Percentiles rank a stretch among this genome's conserved stretches.
Conservation (phyloP, 2,888 invertebrate species). For the Plutella xylostella region DNA sequence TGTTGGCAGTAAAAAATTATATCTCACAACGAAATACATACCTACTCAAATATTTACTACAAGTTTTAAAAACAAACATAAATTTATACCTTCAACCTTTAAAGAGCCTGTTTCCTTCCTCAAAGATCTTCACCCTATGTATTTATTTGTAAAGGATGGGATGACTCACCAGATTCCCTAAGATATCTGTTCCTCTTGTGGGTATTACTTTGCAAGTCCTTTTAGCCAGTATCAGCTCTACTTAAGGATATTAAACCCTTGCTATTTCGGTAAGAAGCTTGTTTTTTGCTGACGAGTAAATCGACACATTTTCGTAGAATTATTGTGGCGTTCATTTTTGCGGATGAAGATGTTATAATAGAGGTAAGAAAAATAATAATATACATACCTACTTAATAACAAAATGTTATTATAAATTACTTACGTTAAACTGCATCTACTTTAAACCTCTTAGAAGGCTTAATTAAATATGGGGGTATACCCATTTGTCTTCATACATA, state of each 20-base stretch:
- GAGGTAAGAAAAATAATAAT: too few relatives aligned
- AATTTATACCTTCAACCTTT: neutral
- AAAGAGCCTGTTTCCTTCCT: neutral
- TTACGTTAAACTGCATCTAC: too few relatives aligned
- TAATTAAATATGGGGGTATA: too few relatives aligned
- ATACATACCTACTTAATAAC: too few relatives aligned
- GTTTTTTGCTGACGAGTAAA: conserved; percentile 34
- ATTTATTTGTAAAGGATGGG: conserved; percentile 64
- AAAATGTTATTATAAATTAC: too few relatives aligned
- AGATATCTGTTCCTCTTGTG: conserved; percentile 55
- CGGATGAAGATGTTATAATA: too few relatives aligned
- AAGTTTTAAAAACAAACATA: neutral
- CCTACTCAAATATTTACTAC: neutral
- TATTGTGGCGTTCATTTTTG: too few relatives aligned
- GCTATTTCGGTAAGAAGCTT: conserved; percentile 62
- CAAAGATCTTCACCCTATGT: conserved; percentile 45
- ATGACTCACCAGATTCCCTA: conserved; percentile 65
- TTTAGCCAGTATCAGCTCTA: conserved; percentile 66
- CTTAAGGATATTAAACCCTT: conserved; percentile 69
- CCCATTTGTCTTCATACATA: too few relatives aligned
- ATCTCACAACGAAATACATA: neutral
- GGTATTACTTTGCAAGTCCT: conserved; percentile 69
- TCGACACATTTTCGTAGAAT: neutral
- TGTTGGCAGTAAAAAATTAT: too few relatives aligned
- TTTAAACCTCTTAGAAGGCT: too few relatives aligned